These are phyloP conservation scores for Paramacrobiotus metropolitanus DNA, from an alignment of 1,140 invertebrate genomes.

Conservation along the genomic window DNA sequence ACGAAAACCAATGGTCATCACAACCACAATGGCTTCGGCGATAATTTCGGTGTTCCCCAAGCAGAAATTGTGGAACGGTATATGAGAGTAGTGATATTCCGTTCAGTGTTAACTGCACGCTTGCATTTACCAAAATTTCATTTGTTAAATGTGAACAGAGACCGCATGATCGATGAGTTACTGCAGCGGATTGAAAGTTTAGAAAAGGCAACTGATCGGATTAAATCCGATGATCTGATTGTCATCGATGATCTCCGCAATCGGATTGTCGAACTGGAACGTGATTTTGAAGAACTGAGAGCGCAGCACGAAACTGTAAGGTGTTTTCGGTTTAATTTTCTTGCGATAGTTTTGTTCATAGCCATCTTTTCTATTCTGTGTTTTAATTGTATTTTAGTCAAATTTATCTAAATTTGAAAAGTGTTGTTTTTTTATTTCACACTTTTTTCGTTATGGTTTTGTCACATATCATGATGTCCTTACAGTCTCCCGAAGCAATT, in stretches of 20 bases:
- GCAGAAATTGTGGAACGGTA: neutral
- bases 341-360: too few species aligned
- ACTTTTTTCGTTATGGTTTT: neutral
- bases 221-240: constrained; percentile 27
- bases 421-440: neutral
- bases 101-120: too few species aligned
- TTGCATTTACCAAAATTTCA: too few species aligned
- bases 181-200: constrained; percentile 43
- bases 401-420: neutral
- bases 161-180: constrained; percentile 57
- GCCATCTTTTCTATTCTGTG: too few species aligned
- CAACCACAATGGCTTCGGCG: neutral
- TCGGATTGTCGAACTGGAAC: constrained; percentile 19
- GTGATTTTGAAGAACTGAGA: constrained; percentile 27
- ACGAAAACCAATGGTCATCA: neutral
- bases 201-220: constrained; percentile 31
- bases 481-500: too few species aligned
- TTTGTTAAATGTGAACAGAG: constrained; percentile 28
- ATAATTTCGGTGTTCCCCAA: neutral
- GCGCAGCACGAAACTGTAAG: constrained; percentile 11
- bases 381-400: neutral
- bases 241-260: constrained; percentile 12
- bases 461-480: too few species aligned
- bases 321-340: too few species aligned
- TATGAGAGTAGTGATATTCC: too few species aligned